phyloP scores from a whole-genome alignment of 2,113 vertebrate species.

The Pseudorectes ferrugineus region DNA sequence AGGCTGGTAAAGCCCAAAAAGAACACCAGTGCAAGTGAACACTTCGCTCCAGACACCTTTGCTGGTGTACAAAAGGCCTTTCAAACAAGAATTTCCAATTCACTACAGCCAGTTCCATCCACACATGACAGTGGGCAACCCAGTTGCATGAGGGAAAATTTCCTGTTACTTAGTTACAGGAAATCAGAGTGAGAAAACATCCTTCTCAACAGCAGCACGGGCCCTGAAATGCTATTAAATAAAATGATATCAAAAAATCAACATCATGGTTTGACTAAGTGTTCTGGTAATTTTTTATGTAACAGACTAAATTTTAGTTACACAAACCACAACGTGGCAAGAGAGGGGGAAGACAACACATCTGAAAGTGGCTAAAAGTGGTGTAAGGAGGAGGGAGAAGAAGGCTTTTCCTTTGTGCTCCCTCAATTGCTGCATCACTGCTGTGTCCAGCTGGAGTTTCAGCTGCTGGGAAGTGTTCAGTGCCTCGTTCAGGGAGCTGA shows the following conservation, averaged over 20 bases:
- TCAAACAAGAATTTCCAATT: not conserved
- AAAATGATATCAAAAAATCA: not conserved
- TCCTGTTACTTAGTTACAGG: not conserved
- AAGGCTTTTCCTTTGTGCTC: not conserved
- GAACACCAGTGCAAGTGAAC: not conserved
- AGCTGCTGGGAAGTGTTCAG: not conserved
- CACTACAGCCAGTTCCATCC: not conserved
- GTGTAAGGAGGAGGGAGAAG: no score
- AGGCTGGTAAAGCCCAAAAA: not conserved
- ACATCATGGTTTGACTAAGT: not conserved
- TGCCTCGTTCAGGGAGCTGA: not conserved
- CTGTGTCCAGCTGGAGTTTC: fast-evolving
- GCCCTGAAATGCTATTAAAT: not conserved
- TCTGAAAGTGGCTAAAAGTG: no score
- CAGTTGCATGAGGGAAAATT: not conserved
- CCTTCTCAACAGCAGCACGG: not conserved
- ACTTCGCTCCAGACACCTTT: not conserved
- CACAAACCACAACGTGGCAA: not conserved
- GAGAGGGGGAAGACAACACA: not conserved
- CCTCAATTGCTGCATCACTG: not conserved
- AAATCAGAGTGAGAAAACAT: not conserved
- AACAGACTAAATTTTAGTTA: not conserved
- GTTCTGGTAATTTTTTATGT: not conserved
- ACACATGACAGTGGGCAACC: not conserved
- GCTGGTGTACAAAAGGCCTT: not conserved